A percentile compares a stretch with the other conserved stretches of the same genome.
phyloP scores from a whole-genome alignment of 2,797 vertebrate genomes.

The Micromesistius poutassou region DNA sequence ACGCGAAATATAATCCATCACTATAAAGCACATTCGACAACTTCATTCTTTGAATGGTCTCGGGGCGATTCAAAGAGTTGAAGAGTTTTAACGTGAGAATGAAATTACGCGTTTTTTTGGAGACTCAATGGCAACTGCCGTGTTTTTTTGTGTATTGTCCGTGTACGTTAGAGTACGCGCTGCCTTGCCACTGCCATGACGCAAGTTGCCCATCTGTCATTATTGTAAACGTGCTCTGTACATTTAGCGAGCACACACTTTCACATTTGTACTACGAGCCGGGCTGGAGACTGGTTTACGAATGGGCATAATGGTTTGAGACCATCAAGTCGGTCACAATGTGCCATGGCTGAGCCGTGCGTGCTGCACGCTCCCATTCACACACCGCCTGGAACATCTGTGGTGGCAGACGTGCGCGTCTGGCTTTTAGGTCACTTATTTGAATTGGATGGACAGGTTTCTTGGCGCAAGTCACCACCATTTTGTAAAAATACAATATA shows the following conservation, averaged over 20 bases:
- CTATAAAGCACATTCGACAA: conserved; percentile 10
- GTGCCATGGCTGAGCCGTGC: conserved; percentile 34
- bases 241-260: conserved; percentile 37
- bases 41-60: not conserved
- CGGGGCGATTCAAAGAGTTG: conserved; percentile 15
- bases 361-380: conserved; percentile 52
- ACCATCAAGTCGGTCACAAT: not conserved
- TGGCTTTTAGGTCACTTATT: conserved; percentile 67
- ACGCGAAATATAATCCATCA: conserved; percentile 30
- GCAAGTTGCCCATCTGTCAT: conserved; percentile 73
- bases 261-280: conserved; percentile 46
- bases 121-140: conserved; percentile 39
- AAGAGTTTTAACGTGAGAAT: conserved; percentile 41
- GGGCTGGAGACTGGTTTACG: conserved; percentile 15
- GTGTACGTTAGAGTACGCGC: conserved; percentile 55
- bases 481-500: not conserved
- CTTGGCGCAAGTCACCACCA: not conserved
- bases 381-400: conserved; percentile 62
- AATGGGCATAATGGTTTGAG: not conserved
- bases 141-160: conserved; percentile 32
- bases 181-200: conserved; percentile 68
- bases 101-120: conserved; percentile 32
- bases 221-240: conserved; percentile 59
- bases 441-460: conserved; percentile 46
- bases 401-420: conserved; percentile 67